phyloP scores from a whole-genome alignment of 2,888 invertebrate species.

The Heteromyza rotundicornis region DNA sequence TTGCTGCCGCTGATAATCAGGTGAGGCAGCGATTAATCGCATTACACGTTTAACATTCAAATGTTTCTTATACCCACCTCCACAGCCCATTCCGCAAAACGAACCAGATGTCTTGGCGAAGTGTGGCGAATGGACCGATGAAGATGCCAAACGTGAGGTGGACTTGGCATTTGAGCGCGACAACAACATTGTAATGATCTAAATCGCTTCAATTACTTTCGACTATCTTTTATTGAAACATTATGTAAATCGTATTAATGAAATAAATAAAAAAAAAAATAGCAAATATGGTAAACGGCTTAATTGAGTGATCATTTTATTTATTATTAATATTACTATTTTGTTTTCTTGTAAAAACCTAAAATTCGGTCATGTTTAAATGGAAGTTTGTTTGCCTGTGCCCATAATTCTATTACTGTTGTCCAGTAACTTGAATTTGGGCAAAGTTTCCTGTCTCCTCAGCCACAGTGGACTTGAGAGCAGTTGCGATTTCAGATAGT shows the following conservation, averaged over 20 bases:
- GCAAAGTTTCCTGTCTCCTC: conserved; percentile 72
- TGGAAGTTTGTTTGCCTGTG: conserved; percentile 18
- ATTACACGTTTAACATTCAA: too few species aligned
- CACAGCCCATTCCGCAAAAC: conserved; percentile 41
- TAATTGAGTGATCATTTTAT: neutral
- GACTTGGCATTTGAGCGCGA: conserved; percentile 56
- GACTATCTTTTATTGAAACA: neutral
- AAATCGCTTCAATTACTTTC: conserved; percentile 22
- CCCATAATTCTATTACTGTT: too few species aligned
- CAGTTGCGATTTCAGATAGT: conserved; percentile 80
- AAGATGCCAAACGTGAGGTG: conserved; percentile 56
- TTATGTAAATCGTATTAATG: too few species aligned
- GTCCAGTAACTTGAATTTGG: conserved; percentile 68
- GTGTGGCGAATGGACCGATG: conserved; percentile 60
- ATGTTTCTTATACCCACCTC: conserved; percentile 43
- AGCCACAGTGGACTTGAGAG: conserved; percentile 84
- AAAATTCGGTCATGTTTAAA: neutral
- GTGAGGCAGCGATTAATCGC: too few species aligned
- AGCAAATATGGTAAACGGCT: neutral
- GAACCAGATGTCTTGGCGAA: conserved; percentile 55
- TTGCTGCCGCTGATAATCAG: conserved; percentile 80
- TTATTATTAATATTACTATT: neutral
- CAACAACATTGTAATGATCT: conserved; percentile 57
- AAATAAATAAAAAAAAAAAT: neutral
- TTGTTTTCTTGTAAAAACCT: neutral